Evolutionary conservation across 2,113 vertebrate species (phyloP).

Genomic region (Sylvilagus bachmani): DNA sequence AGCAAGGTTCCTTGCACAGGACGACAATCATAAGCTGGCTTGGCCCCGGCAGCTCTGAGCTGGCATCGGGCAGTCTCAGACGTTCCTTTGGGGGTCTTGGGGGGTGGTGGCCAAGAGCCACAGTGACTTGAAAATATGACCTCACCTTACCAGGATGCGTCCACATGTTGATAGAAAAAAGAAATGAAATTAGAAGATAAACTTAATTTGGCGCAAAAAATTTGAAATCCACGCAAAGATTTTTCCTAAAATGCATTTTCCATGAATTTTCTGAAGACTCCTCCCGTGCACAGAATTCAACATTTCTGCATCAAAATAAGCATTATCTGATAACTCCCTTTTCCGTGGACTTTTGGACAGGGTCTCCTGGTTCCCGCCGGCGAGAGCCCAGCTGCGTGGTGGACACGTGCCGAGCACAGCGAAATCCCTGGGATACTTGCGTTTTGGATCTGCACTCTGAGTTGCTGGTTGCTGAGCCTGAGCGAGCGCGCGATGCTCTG

Average conservation of each 20-base stretch:
- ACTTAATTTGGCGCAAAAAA: no score
- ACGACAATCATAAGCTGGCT: background rate
- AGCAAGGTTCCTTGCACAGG: background rate
- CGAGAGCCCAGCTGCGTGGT: rapidly evolving
- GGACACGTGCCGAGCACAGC: background rate
- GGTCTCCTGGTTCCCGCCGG: no score
- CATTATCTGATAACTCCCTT: no score
- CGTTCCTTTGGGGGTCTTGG: background rate
- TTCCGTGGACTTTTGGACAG: no score
- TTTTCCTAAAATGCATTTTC: no score
- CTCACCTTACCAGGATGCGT: background rate
- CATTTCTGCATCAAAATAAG: no score
- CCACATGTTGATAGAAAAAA: no score
- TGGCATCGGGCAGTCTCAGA: background rate
- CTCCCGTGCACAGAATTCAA: no score
- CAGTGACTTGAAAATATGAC: rapidly evolving
- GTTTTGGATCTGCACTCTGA: conserved; percentile 96
- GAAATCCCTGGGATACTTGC: conserved; percentile 87
- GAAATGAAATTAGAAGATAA: no score
- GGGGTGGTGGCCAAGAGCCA: background rate
- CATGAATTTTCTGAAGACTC: no score
- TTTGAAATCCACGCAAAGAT: no score
- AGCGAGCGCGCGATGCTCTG: conserved; percentile 97
- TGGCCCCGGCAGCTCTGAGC: background rate
- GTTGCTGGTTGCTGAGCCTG: conserved; percentile 98